Conservation (phyloP, 1,140 invertebrate genomes). For the Chrysomallon squamiferum region DNA sequence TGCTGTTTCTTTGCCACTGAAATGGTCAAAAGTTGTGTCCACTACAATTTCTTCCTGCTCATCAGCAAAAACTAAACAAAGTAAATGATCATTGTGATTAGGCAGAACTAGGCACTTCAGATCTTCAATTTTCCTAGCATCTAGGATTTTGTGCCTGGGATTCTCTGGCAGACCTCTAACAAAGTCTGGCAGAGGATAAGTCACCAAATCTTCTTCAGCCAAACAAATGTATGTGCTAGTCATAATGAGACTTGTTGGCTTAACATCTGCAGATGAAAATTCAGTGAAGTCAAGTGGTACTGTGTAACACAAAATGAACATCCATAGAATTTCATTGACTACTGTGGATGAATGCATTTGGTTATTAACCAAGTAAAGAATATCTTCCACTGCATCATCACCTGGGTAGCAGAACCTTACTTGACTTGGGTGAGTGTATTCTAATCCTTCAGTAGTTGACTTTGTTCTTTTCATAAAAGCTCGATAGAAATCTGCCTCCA, state of each 20-base stretch:
- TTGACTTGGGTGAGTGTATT: constrained; percentile 52
- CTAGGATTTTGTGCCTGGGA: constrained; percentile 44
- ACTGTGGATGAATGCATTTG: constrained; percentile 15
- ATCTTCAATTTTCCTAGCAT: constrained; percentile 48
- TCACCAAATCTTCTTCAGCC: constrained; percentile 53
- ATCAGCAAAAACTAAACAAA: constrained; percentile 54
- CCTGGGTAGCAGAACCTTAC: constrained; percentile 58
- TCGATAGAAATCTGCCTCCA: constrained; percentile 58
- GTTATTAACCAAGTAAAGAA: constrained; percentile 51
- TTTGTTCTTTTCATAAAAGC: constrained; percentile 43
- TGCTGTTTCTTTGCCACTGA: constrained; percentile 28
- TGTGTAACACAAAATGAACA: constrained; percentile 47
- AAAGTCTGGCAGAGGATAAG: constrained; percentile 61
- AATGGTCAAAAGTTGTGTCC: constrained; percentile 51
- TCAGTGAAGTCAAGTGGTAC: constrained; percentile 23
- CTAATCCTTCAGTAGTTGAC: constrained; percentile 45
- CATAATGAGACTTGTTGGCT: constrained; percentile 50
- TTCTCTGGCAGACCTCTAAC: constrained; percentile 51
- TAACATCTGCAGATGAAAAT: constrained; percentile 15
- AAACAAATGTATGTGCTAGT: constrained; percentile 52
- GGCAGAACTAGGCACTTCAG: constrained; percentile 45
- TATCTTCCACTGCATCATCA: constrained; percentile 54
- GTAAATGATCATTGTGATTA: constrained; percentile 19
- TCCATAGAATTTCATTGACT: constrained; percentile 17
- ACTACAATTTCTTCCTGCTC: constrained; percentile 54